Percentiles rank a stretch among this genome's conserved stretches.
These are phyloP conservation scores for Danio kyathit DNA, from an alignment of 2,797 vertebrate genomes.

Conservation along the genomic window DNA sequence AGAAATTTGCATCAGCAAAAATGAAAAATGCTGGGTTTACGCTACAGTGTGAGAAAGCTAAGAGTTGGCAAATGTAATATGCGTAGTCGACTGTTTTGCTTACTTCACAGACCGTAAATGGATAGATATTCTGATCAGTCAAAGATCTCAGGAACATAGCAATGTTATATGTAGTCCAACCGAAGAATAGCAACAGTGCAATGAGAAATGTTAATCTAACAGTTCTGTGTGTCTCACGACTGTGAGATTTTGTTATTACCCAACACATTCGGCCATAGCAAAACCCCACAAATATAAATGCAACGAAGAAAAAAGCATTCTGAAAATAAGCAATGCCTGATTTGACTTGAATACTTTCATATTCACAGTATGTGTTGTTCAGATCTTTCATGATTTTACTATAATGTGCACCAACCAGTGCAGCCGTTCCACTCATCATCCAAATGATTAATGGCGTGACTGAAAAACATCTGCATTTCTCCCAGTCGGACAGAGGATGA, in stretches of 20 bases:
- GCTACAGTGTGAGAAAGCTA: constrained; percentile 93
- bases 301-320: constrained; percentile 83
- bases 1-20: neutral
- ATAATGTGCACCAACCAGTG: constrained; percentile 79
- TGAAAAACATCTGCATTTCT: constrained; percentile 59
- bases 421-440: constrained; percentile 79
- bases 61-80: constrained; percentile 77
- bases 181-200: constrained; percentile 86
- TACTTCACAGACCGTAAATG: constrained; percentile 67
- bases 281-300: constrained; percentile 82
- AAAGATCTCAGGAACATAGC: constrained; percentile 81
- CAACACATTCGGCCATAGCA: constrained; percentile 86
- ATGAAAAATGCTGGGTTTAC: constrained; percentile 89
- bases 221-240: constrained; percentile 82
- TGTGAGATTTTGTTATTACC: constrained; percentile 77
- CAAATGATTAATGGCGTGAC: constrained; percentile 77
- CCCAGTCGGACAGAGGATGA: constrained; percentile 79
- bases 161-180: constrained; percentile 93
- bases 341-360: constrained; percentile 61
- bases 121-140: neutral
- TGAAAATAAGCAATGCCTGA: constrained; percentile 74
- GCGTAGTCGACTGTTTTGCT: constrained; percentile 74
- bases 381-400: constrained; percentile 60
- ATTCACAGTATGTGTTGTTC: constrained; percentile 72
- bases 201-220: constrained; percentile 88